Conservation (phyloP, 1,140 invertebrate species). For the Drosophila carrolli region DNA sequence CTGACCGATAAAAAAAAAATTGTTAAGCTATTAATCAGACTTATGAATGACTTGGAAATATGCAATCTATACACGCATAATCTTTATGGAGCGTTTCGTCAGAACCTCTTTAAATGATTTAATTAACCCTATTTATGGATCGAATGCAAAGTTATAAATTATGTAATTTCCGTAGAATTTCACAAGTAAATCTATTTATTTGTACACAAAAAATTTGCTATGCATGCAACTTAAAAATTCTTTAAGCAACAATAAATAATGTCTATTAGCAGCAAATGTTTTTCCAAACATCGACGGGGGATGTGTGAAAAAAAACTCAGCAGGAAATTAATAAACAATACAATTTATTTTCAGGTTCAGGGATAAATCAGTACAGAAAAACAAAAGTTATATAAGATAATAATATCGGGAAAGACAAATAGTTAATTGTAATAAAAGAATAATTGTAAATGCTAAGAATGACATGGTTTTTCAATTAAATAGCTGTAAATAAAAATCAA, state of each 20-base stretch:
- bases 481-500: background rate
- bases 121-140: constrained; percentile 35
- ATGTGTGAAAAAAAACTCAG: background rate
- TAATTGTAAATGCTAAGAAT: too few species aligned
- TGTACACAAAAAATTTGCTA: background rate
- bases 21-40: constrained; percentile 7
- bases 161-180: constrained; percentile 8
- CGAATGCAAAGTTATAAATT: constrained; percentile 26
- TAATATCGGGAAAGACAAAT: too few species aligned
- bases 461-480: too few species aligned
- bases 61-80: constrained; percentile 19
- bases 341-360: constrained; percentile 17
- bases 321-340: constrained; percentile 11
- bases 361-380: background rate
- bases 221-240: background rate
- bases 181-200: background rate
- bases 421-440: too few species aligned
- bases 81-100: constrained; percentile 38
- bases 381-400: too few species aligned
- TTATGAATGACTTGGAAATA: constrained; percentile 31
- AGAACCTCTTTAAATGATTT: constrained; percentile 25
- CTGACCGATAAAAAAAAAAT: constrained; percentile 19
- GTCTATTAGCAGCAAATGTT: constrained; percentile 10
- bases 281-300: background rate
- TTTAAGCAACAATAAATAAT: constrained; percentile 12